Conservation (phyloP, 2,113 vertebrate genomes). For the Acrocephalus kingi region DNA sequence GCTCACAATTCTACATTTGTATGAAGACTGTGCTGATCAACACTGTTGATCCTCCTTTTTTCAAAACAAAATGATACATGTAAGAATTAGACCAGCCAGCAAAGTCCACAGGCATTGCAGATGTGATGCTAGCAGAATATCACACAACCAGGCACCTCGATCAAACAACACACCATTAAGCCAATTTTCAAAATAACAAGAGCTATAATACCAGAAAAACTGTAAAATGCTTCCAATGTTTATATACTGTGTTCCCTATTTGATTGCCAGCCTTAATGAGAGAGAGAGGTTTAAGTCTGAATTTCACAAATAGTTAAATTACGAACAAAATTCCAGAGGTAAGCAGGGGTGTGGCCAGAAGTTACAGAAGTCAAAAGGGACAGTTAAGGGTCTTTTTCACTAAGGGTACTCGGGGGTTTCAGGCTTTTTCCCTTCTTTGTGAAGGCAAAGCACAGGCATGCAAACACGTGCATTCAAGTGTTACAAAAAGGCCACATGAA, state of each 20-base stretch:
- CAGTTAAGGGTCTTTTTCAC: background rate
- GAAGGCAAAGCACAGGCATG: background rate
- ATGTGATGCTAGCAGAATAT: background rate
- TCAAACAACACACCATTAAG: background rate
- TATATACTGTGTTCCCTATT: background rate
- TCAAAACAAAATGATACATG: background rate
- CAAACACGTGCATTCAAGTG: background rate
- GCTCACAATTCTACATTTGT: background rate
- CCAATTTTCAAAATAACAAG: background rate
- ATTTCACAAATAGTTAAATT: background rate
- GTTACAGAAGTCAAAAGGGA: background rate
- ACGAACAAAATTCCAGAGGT: background rate
- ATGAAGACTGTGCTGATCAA: background rate
- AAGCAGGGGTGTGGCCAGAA: background rate
- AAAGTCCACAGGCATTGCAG: background rate
- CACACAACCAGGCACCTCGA: background rate
- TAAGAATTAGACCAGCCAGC: background rate
- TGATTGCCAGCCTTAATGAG: background rate
- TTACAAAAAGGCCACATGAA: background rate
- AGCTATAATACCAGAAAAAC: background rate
- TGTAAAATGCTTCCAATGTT: background rate
- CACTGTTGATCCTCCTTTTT: background rate
- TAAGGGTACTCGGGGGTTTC: rapidly evolving
- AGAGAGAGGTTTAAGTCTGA: background rate
- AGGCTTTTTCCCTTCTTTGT: background rate